These are phyloP conservation scores for Rattus norvegicus DNA, from an alignment of 2,113 vertebrate species.

Conservation along the genomic window GRCr8 NC_086039.1:11873501-11874000, in stretches of 20 bases:
- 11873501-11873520: not conserved
- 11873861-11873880: not conserved
- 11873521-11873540: too few species aligned
- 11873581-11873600: slow-evolving; percentile 34
- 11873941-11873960: slow-evolving; percentile 31
- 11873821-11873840: not conserved
- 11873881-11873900: not conserved
- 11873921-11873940: slow-evolving; percentile 49
- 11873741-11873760: not conserved
- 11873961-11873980: slow-evolving; percentile 9
- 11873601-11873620: slow-evolving; percentile 50
- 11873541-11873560: not conserved
- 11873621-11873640: not conserved
- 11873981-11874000: slow-evolving; percentile 14
- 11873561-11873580: not conserved
- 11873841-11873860: not conserved
- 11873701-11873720: not conserved
- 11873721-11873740: slow-evolving; percentile 35
- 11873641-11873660: slow-evolving; percentile 8
- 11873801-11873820: not conserved
- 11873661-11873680: slow-evolving; percentile 21
- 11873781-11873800: not conserved
- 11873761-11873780: not conserved
- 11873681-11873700: slow-evolving; percentile 50
- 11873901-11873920: slow-evolving; percentile 38